Base-by-base conservation (phyloP, 1,140 invertebrate species). In the Araneus ventricosus region DNA sequence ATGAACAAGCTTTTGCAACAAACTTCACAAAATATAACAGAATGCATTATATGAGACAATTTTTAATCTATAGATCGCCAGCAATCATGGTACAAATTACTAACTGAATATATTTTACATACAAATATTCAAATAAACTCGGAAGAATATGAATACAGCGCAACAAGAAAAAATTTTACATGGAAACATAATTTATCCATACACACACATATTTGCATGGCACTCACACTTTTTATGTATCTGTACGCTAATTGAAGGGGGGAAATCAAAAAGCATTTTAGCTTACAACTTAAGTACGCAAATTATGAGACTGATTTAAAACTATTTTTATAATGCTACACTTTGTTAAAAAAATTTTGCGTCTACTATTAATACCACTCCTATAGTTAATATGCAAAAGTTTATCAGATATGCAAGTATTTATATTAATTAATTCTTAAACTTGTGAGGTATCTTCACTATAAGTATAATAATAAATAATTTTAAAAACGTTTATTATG, bases 1-100 rank as follows among this genome's bases (percentile, higher is more conserved):
- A 88, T 41, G 27, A 41, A 37, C 87, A 88, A 67, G 37, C 87
- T 75, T 88, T 88, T 34, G 37, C 34, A 34, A 37, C 45, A 57
- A n/a, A 82, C n/a, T 88, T 59, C 45, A 88, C 24, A 88, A 70
- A 67, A 39, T 37, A 87, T 24, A 70, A 70, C 61, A 70, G 24
- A 70, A 88, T n/a, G 22, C 61, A 88, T 70, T 24, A 45, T 67
- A 37, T 30, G n/a, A 84, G 34, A 70, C n/a, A 88, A 59, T 20
- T 41, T 6, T 75, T 87, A 67, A 70, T 22, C 57, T 80, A 90
- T 80, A 57, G 88, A 90, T 90, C 80, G 88, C 88, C 88, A 80
- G 88, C 88, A 90, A 90, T 90, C 88, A 70, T 8, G 75, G 10
- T 88, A 57, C n/a, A 39, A 59, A 30, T 27, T 30, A 87, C 57